phyloP scores from a whole-genome alignment of 2,797 vertebrate species.

The Ctenopoma multispine region DNA sequence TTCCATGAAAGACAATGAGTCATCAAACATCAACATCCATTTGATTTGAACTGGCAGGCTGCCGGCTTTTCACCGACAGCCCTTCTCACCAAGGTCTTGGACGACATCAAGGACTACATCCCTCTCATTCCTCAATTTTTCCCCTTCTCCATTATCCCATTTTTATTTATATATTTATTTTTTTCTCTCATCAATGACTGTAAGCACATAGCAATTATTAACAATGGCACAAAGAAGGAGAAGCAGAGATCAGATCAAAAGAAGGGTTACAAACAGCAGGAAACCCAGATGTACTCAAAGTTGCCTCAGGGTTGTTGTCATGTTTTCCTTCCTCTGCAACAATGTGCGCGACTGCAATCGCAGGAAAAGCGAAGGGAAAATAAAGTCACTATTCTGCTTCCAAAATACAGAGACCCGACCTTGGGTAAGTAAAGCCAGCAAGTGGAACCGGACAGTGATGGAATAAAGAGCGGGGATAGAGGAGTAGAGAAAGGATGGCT shows the following conservation, averaged over 20 bases:
- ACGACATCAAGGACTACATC: conserved; percentile 56
- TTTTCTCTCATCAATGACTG: conserved; percentile 44
- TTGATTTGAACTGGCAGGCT: conserved; percentile 62
- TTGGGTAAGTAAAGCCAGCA: conserved; percentile 77
- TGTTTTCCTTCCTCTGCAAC: conserved; percentile 24
- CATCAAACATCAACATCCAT: conserved; percentile 77
- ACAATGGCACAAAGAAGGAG: conserved; percentile 46
- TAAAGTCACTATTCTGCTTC: conserved; percentile 78
- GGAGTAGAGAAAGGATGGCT: conserved; percentile 63
- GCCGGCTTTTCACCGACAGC: conserved; percentile 58
- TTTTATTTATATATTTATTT: conserved; percentile 57
- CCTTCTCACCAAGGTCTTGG: conserved; percentile 74
- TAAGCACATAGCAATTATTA: conserved; percentile 47
- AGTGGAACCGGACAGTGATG: conserved; percentile 66
- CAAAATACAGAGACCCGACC: conserved; percentile 76
- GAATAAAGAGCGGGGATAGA: conserved; percentile 72
- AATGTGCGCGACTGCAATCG: conserved; percentile 62
- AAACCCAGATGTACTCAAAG: conserved; percentile 69
- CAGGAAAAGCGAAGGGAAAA: conserved; percentile 63
- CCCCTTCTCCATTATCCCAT: conserved; percentile 23
- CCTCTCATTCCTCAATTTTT: conserved; percentile 50
- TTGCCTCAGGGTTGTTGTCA: conserved; percentile 74
- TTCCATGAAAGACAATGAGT: conserved; percentile 71
- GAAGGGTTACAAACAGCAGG: conserved; percentile 64
- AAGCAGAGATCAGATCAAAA: conserved; percentile 54